These are phyloP conservation scores for Grapholita molesta DNA, from an alignment of 1,140 invertebrate genomes.

Conservation along the genomic window DNA sequence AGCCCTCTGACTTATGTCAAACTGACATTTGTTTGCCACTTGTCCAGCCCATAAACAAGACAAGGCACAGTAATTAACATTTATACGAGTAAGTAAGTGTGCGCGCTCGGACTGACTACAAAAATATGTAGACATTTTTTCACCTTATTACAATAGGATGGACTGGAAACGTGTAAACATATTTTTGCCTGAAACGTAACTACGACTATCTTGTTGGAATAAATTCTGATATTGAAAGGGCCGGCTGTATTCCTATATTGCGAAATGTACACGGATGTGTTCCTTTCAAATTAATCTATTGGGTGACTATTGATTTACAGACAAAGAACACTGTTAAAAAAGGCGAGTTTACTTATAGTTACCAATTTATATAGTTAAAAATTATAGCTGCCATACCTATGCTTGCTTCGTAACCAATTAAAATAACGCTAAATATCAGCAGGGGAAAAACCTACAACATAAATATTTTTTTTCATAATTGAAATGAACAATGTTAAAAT, in stretches of 20 bases:
- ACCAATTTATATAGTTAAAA: too few species aligned
- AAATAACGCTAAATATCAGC: too few species aligned
- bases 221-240: background rate
- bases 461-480: too few species aligned
- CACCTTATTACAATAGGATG: background rate
- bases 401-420: too few species aligned
- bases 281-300: background rate
- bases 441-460: too few species aligned
- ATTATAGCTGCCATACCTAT: too few species aligned
- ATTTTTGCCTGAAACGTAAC: background rate
- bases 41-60: background rate
- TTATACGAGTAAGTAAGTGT: background rate
- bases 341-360: too few species aligned
- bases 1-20: background rate
- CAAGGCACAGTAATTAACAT: background rate
- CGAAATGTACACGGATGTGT: background rate
- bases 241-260: background rate
- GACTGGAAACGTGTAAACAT: background rate
- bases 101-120: background rate
- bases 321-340: too few species aligned
- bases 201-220: background rate
- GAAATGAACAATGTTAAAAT: too few species aligned
- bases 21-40: constrained; percentile 2
- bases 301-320: background rate
- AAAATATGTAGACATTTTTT: background rate